Evolutionary conservation across 2,113 vertebrate species (phyloP), one percentile per base, ranked within the genome.

Genomic region (Nyctibius bracteatus): DNA sequence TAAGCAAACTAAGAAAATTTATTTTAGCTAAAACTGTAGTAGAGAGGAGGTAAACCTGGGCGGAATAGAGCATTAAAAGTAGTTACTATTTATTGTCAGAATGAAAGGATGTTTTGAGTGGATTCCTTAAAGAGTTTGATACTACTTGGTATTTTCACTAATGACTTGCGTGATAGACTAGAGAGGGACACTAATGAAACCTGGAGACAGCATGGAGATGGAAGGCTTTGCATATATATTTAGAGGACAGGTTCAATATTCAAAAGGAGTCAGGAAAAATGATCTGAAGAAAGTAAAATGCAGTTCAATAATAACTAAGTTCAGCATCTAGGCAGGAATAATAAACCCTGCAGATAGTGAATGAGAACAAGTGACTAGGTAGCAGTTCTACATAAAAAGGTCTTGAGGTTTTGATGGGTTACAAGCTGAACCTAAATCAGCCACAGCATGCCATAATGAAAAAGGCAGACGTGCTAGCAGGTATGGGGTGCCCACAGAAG

Each of bases 371-470:
- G 80, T 27, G 84, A 31, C 21, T 6, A 10, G 54, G 81, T 20
- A 18, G 39, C 30, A 71, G 37, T 31, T 65, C 63, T 61, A 62
- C 25, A 16, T 13, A 5, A 43, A 16, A 54, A 35, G 30, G 3
- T n/a, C 39, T 51, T 3, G 31, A 72, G 57, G 65, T n/a, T 83
- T 87, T 12, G 6, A 16, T 71, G 51, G 43, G 55, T 5, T 70
- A 6, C 4, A 19, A 55, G 18, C 72, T 78, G 88, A 77, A 27
- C 71, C 41, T n/a, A 39, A 20, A 46, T 18, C 54, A 86, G 61
- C 9, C 39, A 15, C 54, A 3, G 6, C 2, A 0, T 7, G 66
- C 79, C 22, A 1, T 12, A 14, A 20, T 11, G 62, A 41, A 14
- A 8, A 22, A 33, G 87, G 31, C 68, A 87, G 70, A 4, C 12